Evolutionary conservation across 2,113 vertebrate species (phyloP).

Genomic region (Scomber japonicus): DNA sequence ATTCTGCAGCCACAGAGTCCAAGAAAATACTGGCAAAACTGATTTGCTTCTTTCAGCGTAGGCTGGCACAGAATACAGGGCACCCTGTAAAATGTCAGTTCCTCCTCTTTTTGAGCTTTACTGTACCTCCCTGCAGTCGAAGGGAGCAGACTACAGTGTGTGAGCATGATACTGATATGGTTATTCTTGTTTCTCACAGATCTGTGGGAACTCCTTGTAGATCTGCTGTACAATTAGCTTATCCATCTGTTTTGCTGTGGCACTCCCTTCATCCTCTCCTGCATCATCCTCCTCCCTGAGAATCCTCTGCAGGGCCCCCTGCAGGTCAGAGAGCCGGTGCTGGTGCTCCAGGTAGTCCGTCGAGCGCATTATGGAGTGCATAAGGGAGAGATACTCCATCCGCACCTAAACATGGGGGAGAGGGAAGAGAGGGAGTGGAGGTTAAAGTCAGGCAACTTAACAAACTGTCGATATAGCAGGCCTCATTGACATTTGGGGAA

Average conservation of each 20-base stretch:
- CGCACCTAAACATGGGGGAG: slow-evolving; percentile 85
- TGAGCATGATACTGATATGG: slow-evolving; percentile 26
- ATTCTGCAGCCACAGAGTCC: slow-evolving; percentile 23
- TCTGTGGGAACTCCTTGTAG: slow-evolving; percentile 93
- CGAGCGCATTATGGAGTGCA: slow-evolving; percentile 94
- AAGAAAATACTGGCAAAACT: slow-evolving; percentile 37
- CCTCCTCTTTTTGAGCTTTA: slow-evolving; percentile 31
- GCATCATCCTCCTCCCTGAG: slow-evolving; percentile 89
- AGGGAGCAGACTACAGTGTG: slow-evolving; percentile 60
- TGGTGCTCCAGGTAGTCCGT: slow-evolving; percentile 94
- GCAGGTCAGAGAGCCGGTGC: slow-evolving; percentile 93
- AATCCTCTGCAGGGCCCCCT: slow-evolving; percentile 92
- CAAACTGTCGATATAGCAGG: not conserved
- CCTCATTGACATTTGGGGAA: not conserved
- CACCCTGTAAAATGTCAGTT: slow-evolving; percentile 1
- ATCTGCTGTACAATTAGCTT: slow-evolving; percentile 95
- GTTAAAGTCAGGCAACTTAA: not conserved
- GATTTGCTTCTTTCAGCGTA: slow-evolving; percentile 1
- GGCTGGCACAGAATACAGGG: slow-evolving; percentile 37
- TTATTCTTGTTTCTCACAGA: slow-evolving; percentile 76
- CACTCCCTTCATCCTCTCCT: slow-evolving; percentile 81
- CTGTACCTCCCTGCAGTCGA: slow-evolving; percentile 48
- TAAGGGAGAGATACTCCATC: slow-evolving; percentile 98
- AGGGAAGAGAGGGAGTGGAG: not conserved
- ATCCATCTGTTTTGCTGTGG: slow-evolving; percentile 94